Evolutionary conservation across 2,888 invertebrate species (phyloP), one percentile per base, ranked within the genome.

Genomic region (Vesta saturnalis): DNA sequence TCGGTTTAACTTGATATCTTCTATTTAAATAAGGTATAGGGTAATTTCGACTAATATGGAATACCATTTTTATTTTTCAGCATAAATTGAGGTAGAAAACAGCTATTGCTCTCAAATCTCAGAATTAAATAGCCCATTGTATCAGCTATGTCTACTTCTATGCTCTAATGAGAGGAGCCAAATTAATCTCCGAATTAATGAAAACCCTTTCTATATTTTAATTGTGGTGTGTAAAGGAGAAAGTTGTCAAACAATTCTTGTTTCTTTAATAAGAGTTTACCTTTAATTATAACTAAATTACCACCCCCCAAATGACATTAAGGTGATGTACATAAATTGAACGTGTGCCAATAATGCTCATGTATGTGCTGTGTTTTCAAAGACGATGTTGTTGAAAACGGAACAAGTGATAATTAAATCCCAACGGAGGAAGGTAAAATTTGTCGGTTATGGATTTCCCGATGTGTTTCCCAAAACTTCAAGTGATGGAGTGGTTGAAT

Each of bases 311-410:
- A 43, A n/a, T 43, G 43, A 43, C 43, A 43, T 43, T 43, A 43
- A 5, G 5, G 43, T 43, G 43, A 30, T 30, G 4, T 6, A 30
- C 10, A 30, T 30, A 30, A 30, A 30, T 30, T 30, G 43, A 43
- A 6, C 43, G 10, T 43, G 43, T 3, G 10, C 10, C 10, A 43
- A 43, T 43, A 43, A 43, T 43, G 43, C 10, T 12, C 14, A 43
- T 43, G 12, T 43, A 2, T 43, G 8, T 43, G n/a, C 43, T 43
- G 43, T 43, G 43, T 12, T 43, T 3, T 43, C 10, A 43, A 43
- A 43, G 43, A 43, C 43, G 43, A n/a, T 43, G 43, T 43, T 43
- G 43, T 14, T 43, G 43, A 43, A 43, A 43, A 43, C 10, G 43
- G 14, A 43, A 12, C n/a, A 43, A 43, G 43, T 43, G 43, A 12